Conservation (phyloP, 2,113 vertebrate genomes). For the Chascanopsetta lugubris region DNA sequence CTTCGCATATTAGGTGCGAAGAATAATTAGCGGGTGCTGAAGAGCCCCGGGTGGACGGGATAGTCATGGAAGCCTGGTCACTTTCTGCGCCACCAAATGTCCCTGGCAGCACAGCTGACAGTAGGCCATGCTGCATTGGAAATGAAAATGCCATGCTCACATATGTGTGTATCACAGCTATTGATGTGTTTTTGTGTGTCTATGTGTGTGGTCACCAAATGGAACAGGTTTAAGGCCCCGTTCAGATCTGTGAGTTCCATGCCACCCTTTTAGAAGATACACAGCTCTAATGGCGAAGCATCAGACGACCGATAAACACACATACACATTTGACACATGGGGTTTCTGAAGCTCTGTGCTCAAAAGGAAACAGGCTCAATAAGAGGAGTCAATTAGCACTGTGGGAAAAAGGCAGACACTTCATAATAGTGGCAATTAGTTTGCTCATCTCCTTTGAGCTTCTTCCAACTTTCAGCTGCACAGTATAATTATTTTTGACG, state of each 20-base stretch:
- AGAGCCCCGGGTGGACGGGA: constrained; percentile 62
- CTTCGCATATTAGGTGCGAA: constrained; percentile 78
- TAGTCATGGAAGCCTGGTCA: constrained; percentile 68
- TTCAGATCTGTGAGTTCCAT: constrained; percentile 34
- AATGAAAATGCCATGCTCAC: constrained; percentile 50
- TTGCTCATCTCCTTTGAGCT: constrained; percentile 26
- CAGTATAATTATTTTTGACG: constrained; percentile 36
- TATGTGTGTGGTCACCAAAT: constrained; percentile 35
- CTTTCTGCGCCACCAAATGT: constrained; percentile 74
- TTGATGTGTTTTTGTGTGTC: constrained; percentile 21
- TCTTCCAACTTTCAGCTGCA: constrained; percentile 42
- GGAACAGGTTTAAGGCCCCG: constrained; percentile 37
- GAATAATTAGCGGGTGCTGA: constrained; percentile 78
- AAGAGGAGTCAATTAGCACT: constrained; percentile 39
- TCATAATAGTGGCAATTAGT: constrained; percentile 40
- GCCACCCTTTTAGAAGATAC: constrained; percentile 13
- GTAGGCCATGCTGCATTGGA: constrained; percentile 60
- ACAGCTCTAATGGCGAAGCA: constrained; percentile 22
- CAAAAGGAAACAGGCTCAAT: constrained; percentile 27
- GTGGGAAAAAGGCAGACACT: constrained; percentile 33
- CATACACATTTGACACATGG: constrained; percentile 8
- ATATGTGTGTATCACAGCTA: constrained; percentile 21
- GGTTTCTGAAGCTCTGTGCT: constrained; percentile 11
- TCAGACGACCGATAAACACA: too few relatives aligned
- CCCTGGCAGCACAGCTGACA: constrained; percentile 70